Percentiles rank a stretch among this genome's conserved stretches.
Evolutionary conservation across 2,888 invertebrate genomes (phyloP).

Genomic region (Cabera pusaria): DNA sequence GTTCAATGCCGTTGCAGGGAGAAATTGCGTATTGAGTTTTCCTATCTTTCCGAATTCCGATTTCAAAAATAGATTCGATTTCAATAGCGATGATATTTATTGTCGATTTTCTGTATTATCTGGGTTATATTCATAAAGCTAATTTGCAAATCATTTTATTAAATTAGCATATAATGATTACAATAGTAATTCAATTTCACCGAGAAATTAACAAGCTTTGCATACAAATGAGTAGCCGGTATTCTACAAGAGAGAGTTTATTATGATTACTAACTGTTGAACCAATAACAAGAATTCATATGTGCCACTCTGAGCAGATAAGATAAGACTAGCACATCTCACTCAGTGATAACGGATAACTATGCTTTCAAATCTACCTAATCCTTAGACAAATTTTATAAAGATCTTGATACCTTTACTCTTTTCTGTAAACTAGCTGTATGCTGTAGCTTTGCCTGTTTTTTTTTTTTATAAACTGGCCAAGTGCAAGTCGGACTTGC

Average conservation of each 20-base stretch:
- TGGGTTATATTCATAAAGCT: neutral
- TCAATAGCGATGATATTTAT: neutral
- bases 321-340: conserved; percentile 35
- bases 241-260: conserved; percentile 35
- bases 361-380: no score
- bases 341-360: conserved; percentile 19
- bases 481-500: no score
- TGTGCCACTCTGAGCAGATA: conserved; percentile 32
- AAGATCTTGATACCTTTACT: no score
- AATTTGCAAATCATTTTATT: conserved; percentile 4
- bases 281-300: conserved; percentile 28
- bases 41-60: neutral
- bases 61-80: no score
- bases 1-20: conserved; percentile 58
- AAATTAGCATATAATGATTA: conserved; percentile 4
- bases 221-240: conserved; percentile 27
- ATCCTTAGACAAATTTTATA: no score
- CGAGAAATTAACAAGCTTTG: no score
- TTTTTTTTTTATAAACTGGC: no score
- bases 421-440: no score
- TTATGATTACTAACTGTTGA: conserved; percentile 22
- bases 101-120: neutral
- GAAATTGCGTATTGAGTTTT: conserved; percentile 8
- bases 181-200: no score
- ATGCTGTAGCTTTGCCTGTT: no score